Conservation (phyloP, 2,888 invertebrate genomes). For the Philonicus albiceps region DNA sequence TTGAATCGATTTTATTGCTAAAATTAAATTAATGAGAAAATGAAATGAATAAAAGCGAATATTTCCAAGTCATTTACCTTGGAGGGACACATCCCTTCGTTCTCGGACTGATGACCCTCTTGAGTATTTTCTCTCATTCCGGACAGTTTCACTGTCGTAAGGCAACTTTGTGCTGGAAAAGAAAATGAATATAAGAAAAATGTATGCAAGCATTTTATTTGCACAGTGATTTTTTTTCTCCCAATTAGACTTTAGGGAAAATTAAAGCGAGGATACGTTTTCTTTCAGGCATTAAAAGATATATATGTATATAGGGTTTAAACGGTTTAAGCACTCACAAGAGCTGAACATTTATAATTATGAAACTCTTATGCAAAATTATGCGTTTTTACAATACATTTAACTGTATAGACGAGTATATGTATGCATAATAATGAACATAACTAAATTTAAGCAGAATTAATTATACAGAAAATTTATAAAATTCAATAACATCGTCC, state of each 20-base stretch:
- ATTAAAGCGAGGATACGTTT: background rate
- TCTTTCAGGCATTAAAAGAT: background rate
- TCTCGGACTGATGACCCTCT: conserved; percentile 7
- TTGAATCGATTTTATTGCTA: conserved; percentile 3
- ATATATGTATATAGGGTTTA: background rate
- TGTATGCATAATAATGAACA: too few relatives aligned
- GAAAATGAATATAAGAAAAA: background rate
- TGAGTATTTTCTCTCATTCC: conserved; percentile 47
- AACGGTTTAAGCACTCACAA: background rate
- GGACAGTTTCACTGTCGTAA: conserved; percentile 45
- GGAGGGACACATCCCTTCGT: conserved; percentile 40
- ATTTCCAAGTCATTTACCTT: conserved; percentile 29
- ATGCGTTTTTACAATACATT: background rate
- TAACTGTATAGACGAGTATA: too few relatives aligned
- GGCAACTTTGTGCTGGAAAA: conserved; percentile 47
- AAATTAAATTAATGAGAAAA: background rate
- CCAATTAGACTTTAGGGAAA: background rate
- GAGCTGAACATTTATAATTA: background rate
- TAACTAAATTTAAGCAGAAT: too few relatives aligned
- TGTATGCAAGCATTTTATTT: conserved; percentile 15
- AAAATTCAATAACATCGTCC: too few relatives aligned
- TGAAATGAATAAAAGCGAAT: background rate
- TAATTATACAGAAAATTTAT: too few relatives aligned
- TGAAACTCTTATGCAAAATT: background rate
- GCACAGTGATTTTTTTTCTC: background rate